These are phyloP conservation scores for Rutilus rutilus DNA, from an alignment of 2,113 vertebrate species.

Conservation along the genomic window DNA sequence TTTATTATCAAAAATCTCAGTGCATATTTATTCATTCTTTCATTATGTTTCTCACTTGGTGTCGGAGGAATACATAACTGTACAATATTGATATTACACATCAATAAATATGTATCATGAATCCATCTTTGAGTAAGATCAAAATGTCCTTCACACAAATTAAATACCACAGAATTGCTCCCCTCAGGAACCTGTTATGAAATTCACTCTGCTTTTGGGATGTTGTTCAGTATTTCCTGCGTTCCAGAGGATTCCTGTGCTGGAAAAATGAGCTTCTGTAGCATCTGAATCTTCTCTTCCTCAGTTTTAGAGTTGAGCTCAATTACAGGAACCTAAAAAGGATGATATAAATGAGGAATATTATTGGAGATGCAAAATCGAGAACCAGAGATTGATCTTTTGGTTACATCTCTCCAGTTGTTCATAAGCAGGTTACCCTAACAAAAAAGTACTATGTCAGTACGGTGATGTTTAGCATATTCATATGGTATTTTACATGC, in stretches of 20 bases:
- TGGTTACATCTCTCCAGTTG: background rate
- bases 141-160: constrained; percentile 4
- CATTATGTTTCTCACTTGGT: background rate
- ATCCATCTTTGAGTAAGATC: background rate
- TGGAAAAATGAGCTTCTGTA: constrained; percentile 43
- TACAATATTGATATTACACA: constrained; percentile 3
- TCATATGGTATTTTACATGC: no score
- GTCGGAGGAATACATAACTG: background rate
- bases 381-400: background rate
- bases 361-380: background rate
- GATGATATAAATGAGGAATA: background rate
- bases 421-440: background rate
- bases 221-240: background rate
- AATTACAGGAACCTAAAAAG: constrained; percentile 44
- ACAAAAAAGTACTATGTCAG: no score
- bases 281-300: constrained; percentile 32
- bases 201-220: background rate
- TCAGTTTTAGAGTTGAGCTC: constrained; percentile 26
- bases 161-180: background rate
- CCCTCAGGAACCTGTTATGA: background rate
- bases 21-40: background rate
- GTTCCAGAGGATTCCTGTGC: background rate
- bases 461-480: no score
- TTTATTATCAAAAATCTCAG: background rate
- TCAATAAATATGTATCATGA: background rate